Base-by-base conservation (phyloP, 2,888 invertebrate species). In the Atherix ibis region DNA sequence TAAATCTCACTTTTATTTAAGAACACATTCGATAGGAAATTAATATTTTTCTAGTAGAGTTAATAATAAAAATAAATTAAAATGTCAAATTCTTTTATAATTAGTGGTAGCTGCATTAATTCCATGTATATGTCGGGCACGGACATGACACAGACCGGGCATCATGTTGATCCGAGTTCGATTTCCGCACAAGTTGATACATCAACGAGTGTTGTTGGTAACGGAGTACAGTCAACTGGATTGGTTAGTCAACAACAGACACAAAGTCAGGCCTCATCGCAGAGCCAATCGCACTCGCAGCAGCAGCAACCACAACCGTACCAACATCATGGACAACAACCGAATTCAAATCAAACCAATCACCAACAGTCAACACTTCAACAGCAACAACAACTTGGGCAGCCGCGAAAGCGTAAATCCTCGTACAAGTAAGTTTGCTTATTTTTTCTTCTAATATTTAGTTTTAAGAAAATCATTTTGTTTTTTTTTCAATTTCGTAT, bases 401-500 rank as follows among this genome's bases (percentile, higher is more conserved):
- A 31, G n/a, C 37, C 56, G 2, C 60, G 63, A 41, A 69, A 66
- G 47, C 52, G 67, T 37, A 68, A 67, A 53, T 51, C 61, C 25
- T 64, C 64, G 26, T 60, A 55, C 44, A 59, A 63, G 68, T 68
- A 53, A 64, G 67, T 65, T n/a, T 5, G 6, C n/a, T n/a, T n/a
- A n/a, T n/a, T n/a, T n/a, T n/a, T n/a, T n/a, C n/a, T n/a, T n/a
- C n/a, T n/a, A n/a, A n/a, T n/a, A n/a, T n/a, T n/a, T n/a, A n/a
- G n/a, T n/a, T n/a, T n/a, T n/a, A n/a, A n/a, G n/a, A n/a, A n/a
- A n/a, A n/a, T n/a, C n/a, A n/a, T n/a, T n/a, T n/a, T n/a, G n/a
- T n/a, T n/a, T n/a, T n/a, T n/a, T n/a, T n/a, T n/a, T n/a, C n/a
- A n/a, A n/a, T n/a, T n/a, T n/a, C n/a, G n/a, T n/a, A n/a, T n/a